Conservation (phyloP, 1,140 invertebrate genomes). For the Achatina immaculata region DNA sequence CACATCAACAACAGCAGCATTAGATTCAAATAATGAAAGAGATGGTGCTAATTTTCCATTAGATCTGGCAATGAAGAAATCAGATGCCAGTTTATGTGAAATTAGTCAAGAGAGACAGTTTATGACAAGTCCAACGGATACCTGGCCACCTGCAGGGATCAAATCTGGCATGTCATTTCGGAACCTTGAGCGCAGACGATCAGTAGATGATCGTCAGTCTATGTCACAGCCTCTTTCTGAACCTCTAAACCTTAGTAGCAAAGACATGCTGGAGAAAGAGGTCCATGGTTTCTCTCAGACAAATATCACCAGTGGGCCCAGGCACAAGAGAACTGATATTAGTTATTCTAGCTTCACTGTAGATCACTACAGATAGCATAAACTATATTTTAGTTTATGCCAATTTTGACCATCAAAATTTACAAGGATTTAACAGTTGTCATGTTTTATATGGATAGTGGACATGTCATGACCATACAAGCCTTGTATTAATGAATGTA, state of each 20-base stretch:
- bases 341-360: background rate
- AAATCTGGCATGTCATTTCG: background rate
- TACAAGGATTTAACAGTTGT: too few species aligned
- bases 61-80: constrained; percentile 5
- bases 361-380: background rate
- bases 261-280: background rate
- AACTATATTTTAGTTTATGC: too few species aligned
- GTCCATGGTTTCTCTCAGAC: background rate
- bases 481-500: too few species aligned
- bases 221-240: background rate
- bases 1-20: background rate
- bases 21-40: background rate
- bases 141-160: constrained; percentile 5
- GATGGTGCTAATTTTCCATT: background rate
- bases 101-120: background rate
- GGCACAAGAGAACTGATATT: background rate
- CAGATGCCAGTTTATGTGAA: background rate
- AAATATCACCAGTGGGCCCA: background rate
- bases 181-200: constrained; percentile 17
- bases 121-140: background rate
- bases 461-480: too few species aligned
- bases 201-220: constrained; percentile 26
- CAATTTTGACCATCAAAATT: too few species aligned
- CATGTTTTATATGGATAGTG: too few species aligned
- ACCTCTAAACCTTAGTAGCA: constrained; percentile 24